Conservation (phyloP, 1,140 invertebrate genomes). For the Meloidogyne chitwoodi region DNA sequence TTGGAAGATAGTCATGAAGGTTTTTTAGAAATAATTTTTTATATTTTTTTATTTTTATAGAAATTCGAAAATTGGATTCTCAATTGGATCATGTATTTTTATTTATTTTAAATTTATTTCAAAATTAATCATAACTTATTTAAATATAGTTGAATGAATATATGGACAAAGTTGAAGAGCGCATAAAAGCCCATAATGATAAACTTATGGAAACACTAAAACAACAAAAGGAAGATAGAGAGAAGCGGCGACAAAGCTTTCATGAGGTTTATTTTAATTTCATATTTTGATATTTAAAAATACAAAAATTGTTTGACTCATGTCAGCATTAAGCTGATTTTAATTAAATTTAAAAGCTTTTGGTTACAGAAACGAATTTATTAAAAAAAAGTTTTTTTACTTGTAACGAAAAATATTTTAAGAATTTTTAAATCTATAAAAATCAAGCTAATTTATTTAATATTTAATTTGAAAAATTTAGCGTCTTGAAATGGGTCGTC, state of each 20-base stretch:
- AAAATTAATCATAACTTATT: not conserved
- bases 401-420: too few relatives aligned
- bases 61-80: conserved; percentile 46
- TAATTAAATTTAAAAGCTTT: too few relatives aligned
- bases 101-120: not conserved
- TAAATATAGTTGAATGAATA: conserved; percentile 32
- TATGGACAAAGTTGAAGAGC: conserved; percentile 45
- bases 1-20: conserved; percentile 14
- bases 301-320: too few relatives aligned
- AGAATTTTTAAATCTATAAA: too few relatives aligned
- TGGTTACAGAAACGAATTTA: too few relatives aligned
- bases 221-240: conserved; percentile 45
- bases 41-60: conserved; percentile 10
- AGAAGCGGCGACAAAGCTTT: conserved; percentile 49
- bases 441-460: not conserved
- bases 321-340: too few relatives aligned
- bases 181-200: conserved; percentile 41
- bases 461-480: conserved; percentile 14
- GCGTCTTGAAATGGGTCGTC: conserved; percentile 38
- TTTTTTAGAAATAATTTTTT: not conserved
- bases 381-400: too few relatives aligned
- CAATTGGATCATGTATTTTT: conserved; percentile 37
- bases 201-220: conserved; percentile 40
- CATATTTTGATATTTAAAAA: too few relatives aligned
- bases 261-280: conserved; percentile 33